A percentile compares a stretch with the other conserved stretches of the same genome.
These are phyloP conservation scores for Monopterus albus DNA, from an alignment of 2,113 vertebrate species.

Conservation along the genomic window DNA sequence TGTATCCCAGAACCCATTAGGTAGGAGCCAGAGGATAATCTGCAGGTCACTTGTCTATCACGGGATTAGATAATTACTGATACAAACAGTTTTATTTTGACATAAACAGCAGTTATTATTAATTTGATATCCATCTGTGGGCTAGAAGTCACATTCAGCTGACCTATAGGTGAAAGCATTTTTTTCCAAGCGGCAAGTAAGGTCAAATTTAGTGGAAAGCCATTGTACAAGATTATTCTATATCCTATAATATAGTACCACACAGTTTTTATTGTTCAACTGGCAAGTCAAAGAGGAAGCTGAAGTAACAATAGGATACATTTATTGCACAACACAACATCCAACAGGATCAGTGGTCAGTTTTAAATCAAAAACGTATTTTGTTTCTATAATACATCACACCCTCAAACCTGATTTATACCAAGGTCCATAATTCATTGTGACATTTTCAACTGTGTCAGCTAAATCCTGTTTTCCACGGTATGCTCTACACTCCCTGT, in stretches of 20 bases:
- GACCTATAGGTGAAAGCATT: slow-evolving; percentile 42
- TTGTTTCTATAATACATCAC: slow-evolving; percentile 59
- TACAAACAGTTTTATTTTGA: too few species aligned
- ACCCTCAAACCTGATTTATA: slow-evolving; percentile 66
- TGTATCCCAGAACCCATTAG: neutral
- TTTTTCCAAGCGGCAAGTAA: slow-evolving; percentile 49
- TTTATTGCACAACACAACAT: slow-evolving; percentile 72
- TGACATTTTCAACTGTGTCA: slow-evolving; percentile 74
- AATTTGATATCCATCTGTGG: slow-evolving; percentile 42
- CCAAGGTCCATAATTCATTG: slow-evolving; percentile 68
- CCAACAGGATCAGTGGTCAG: slow-evolving; percentile 51
- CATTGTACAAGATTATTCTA: slow-evolving; percentile 69
- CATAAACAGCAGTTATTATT: slow-evolving; percentile 33
- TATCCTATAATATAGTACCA: slow-evolving; percentile 75
- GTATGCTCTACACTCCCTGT: slow-evolving; percentile 65
- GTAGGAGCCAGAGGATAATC: too few species aligned
- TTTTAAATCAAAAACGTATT: slow-evolving; percentile 63
- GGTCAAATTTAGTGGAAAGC: slow-evolving; percentile 53
- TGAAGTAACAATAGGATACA: slow-evolving; percentile 75
- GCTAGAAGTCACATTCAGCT: slow-evolving; percentile 27
- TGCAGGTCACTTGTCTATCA: too few species aligned
- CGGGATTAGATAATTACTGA: too few species aligned
- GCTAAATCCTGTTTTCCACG: slow-evolving; percentile 76
- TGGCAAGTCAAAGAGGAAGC: slow-evolving; percentile 70
- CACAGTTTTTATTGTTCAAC: slow-evolving; percentile 72